Evolutionary conservation across 2,888 invertebrate genomes (phyloP).

Genomic region (Hymenopus coronatus): DNA sequence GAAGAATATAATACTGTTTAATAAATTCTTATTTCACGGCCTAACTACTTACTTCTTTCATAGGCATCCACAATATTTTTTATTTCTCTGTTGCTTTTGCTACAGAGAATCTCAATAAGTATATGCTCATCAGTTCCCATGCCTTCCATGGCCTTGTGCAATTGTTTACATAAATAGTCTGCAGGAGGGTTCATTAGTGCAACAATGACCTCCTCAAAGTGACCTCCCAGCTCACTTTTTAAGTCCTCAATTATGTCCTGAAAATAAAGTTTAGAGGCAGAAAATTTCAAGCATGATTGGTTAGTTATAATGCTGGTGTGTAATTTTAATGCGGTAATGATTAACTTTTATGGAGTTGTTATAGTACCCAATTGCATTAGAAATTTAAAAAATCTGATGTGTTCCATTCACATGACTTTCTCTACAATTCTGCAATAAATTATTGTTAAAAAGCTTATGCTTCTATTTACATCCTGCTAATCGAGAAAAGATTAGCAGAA

Average conservation of each 20-base stretch:
- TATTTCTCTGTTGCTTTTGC: slow-evolving; percentile 65
- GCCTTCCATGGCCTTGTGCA: slow-evolving; percentile 71
- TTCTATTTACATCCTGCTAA: too few species aligned
- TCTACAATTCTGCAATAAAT: too few species aligned
- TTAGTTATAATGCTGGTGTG: too few species aligned
- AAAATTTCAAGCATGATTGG: background rate
- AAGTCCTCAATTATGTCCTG: slow-evolving; percentile 67
- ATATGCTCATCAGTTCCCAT: slow-evolving; percentile 71
- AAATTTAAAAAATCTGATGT: too few species aligned
- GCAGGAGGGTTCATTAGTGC: slow-evolving; percentile 66
- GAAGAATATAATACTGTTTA: too few species aligned
- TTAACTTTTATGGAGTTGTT: too few species aligned
- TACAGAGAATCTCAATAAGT: slow-evolving; percentile 73
- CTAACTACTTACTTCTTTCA: slow-evolving; percentile 54
- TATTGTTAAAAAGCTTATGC: too few species aligned
- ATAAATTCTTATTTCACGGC: background rate
- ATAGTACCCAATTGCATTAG: background rate
- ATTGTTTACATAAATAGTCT: slow-evolving; percentile 69
- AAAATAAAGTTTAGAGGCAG: slow-evolving; percentile 19
- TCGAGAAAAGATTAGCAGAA: too few species aligned
- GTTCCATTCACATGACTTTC: too few species aligned
- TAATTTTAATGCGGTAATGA: too few species aligned
- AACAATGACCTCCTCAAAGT: slow-evolving; percentile 71
- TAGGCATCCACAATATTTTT: slow-evolving; percentile 61
- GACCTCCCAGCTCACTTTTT: slow-evolving; percentile 70